Conservation (phyloP, 2,797 vertebrate species). For the Mustela erminea region DNA sequence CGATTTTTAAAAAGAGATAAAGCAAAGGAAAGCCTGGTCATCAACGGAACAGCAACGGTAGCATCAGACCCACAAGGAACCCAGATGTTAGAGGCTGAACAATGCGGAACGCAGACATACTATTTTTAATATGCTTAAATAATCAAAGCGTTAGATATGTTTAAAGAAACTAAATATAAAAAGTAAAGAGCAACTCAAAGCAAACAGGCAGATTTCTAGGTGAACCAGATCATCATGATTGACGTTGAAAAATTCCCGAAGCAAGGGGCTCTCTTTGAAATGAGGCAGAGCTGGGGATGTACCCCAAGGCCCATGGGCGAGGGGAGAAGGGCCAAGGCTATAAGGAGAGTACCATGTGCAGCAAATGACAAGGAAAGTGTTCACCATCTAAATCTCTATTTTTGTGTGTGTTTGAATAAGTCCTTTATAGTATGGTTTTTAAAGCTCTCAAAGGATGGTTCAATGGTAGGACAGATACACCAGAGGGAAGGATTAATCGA, state of each 20-base stretch:
- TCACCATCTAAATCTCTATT: background rate
- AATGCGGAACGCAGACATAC: background rate
- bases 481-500: background rate
- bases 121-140: background rate
- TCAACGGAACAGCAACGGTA: background rate
- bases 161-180: background rate
- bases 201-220: background rate
- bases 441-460: background rate
- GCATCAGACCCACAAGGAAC: background rate
- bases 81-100: background rate
- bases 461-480: background rate
- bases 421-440: background rate
- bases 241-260: background rate
- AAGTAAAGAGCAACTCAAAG: background rate
- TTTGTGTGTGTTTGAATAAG: background rate
- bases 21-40: background rate
- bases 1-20: background rate
- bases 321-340: background rate
- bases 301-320: background rate
- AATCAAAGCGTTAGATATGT: background rate
- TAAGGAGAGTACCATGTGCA: background rate
- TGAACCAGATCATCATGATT: background rate
- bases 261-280: background rate
- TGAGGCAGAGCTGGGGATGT: background rate
- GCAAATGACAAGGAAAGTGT: background rate